These are phyloP conservation scores for Venustaconcha ellipsiformis DNA, from an alignment of 1,140 invertebrate genomes.

Conservation along the genomic window DNA sequence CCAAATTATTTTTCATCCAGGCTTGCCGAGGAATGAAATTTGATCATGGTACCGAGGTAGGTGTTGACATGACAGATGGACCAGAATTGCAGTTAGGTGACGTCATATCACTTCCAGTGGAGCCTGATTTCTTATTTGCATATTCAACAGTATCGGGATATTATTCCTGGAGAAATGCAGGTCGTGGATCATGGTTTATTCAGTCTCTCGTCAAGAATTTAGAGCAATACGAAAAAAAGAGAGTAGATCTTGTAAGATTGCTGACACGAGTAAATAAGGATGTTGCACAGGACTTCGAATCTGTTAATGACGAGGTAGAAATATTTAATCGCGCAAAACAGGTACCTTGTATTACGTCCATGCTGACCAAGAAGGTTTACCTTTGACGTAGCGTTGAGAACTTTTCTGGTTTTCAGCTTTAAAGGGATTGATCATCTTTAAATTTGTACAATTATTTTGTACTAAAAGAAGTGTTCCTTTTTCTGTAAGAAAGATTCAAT, in stretches of 20 bases:
- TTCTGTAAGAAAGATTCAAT: too few species aligned
- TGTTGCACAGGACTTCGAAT: constrained; percentile 90
- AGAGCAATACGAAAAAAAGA: constrained; percentile 72
- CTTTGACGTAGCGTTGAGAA: constrained; percentile 42
- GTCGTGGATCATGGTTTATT: constrained; percentile 90
- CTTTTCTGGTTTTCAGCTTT: too few species aligned
- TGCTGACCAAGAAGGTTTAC: constrained; percentile 83
- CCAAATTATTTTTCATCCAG: constrained; percentile 63
- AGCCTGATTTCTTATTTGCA: constrained; percentile 94
- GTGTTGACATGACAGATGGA: constrained; percentile 8
- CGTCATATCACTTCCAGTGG: constrained; percentile 76
- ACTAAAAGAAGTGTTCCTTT: too few species aligned
- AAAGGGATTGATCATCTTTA: too few species aligned
- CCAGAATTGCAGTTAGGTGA: not conserved
- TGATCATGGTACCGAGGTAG: constrained; percentile 16
- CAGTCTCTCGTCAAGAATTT: constrained; percentile 89
- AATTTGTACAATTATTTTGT: too few species aligned
- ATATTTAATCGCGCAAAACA: constrained; percentile 93
- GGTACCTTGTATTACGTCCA: constrained; percentile 91
- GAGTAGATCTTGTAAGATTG: constrained; percentile 84
- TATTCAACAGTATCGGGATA: constrained; percentile 93
- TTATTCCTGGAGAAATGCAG: constrained; percentile 96
- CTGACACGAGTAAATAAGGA: constrained; percentile 88
- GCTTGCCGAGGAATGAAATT: constrained; percentile 55
- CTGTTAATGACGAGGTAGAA: constrained; percentile 79